These are phyloP conservation scores for Pandemis cinnamomeana DNA, from an alignment of 2,888 invertebrate species.

Conservation along the genomic window DNA sequence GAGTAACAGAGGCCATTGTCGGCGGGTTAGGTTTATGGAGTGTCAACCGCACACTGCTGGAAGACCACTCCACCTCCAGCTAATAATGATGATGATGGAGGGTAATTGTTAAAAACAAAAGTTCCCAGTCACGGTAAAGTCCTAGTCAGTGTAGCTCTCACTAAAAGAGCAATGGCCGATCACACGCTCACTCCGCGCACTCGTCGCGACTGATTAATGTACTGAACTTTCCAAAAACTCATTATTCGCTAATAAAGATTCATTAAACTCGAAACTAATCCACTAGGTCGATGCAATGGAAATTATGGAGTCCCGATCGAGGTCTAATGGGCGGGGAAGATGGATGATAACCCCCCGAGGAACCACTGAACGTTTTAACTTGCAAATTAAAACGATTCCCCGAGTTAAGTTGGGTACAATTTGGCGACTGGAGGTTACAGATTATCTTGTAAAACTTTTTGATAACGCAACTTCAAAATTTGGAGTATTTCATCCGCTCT, in stretches of 20 bases:
- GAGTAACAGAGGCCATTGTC: too few species aligned
- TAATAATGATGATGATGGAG: neutral
- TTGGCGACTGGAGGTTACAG: constrained; percentile 35
- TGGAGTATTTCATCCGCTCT: constrained; percentile 32
- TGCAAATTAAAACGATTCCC: constrained; percentile 46
- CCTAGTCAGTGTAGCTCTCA: neutral
- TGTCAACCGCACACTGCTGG: too few species aligned
- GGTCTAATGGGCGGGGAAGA: constrained; percentile 39
- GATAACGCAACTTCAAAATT: constrained; percentile 37
- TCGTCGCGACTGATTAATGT: constrained; percentile 22
- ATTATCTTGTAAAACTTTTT: constrained; percentile 39
- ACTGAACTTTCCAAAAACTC: constrained; percentile 18
- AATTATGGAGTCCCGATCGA: constrained; percentile 35
- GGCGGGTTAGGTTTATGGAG: too few species aligned
- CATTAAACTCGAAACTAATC: constrained; percentile 35
- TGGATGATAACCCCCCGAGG: constrained; percentile 41
- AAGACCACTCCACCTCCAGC: neutral
- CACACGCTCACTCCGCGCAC: constrained; percentile 4
- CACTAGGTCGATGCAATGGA: constrained; percentile 30
- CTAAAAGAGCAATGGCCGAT: neutral
- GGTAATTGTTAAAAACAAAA: neutral
- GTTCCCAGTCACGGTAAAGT: neutral
- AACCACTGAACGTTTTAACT: constrained; percentile 46
- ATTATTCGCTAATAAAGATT: constrained; percentile 38
- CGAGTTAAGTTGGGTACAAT: constrained; percentile 28